Evolutionary conservation across 2,888 invertebrate species (phyloP), one percentile per base, ranked within the genome.

Genomic region (Sceliomorpha sp.): DNA sequence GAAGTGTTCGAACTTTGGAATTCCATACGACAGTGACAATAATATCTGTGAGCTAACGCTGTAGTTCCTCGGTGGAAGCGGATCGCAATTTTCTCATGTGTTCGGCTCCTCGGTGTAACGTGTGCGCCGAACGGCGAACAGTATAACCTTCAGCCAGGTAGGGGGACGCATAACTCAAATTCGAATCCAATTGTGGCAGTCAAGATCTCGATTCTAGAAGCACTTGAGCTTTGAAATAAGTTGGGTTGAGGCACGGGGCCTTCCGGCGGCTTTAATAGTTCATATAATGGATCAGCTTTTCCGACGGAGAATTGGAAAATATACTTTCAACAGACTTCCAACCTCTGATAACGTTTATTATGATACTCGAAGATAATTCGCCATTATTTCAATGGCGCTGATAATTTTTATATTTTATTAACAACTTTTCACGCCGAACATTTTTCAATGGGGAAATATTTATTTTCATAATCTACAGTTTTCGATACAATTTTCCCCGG

Each of bases 161-260:
- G 36, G 37, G 45, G 37, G 72, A 42, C 42, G 42, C 72, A 70
- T 72, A 70, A 70, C 70, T 69, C 72, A 72, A 66, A 72, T 74
- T 72, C 74, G 72, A 72, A 72, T 72, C 72, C 72, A 72, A 72
- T 72, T 72, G 69, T 72, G 69, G 64, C 64, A 72, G 68, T 51
- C 56, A 37, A 66, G 66, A 66, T 69, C 66, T 63, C 55, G 55
- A 67, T 64, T 60, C 62, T 36, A 32, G 47, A 51, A 50, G 68
- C 44, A 58, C 45, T 39, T 15, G 31, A 56, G 51, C 66, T 62
- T 58, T 69, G 55, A 69, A 70, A 64, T 72, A 72, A 60, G 64
- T 58, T 50, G 40, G 39, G 45, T 32, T 37, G 27, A 29, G 40
- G 47, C 40, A 48, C 37, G 14, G 32, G 9, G 20, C 20, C 50